Percentiles rank a stretch among this genome's conserved stretches.
Conservation (phyloP, 2,113 vertebrate genomes). For the Cisticola juncidis region DNA sequence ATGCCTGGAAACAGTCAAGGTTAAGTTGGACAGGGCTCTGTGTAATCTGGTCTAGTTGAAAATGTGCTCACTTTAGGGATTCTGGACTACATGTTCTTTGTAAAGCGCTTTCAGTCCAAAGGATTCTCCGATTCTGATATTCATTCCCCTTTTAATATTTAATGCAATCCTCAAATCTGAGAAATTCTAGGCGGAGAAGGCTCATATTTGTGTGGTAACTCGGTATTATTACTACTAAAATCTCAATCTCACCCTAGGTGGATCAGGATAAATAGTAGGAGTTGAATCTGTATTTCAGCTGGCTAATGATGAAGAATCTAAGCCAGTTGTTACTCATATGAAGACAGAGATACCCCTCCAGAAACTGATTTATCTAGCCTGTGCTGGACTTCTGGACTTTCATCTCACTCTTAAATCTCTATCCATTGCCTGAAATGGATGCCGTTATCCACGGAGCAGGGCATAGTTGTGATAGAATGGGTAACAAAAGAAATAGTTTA, state of each 20-base stretch:
- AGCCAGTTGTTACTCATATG: not conserved
- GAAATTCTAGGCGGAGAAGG: not conserved
- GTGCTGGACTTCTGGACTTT: not conserved
- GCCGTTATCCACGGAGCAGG: not conserved
- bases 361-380: not conserved
- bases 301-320: not conserved
- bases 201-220: not conserved
- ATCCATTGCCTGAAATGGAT: not conserved
- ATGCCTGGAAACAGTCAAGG: not conserved
- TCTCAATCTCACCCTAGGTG: not conserved
- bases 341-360: not conserved
- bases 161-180: not conserved
- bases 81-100: not conserved
- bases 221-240: not conserved
- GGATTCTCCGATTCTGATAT: not conserved
- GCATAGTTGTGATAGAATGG: not conserved
- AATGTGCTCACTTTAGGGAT: rapidly evolving
- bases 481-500: not conserved
- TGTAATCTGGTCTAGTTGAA: not conserved
- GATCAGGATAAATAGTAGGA: not conserved
- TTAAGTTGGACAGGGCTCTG: rapidly evolving
- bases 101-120: not conserved
- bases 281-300: not conserved
- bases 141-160: not conserved
- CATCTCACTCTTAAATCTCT: not conserved